Percentiles rank a stretch among this genome's conserved stretches.
Conservation (phyloP, 2,888 invertebrate species). For the Trichogramma dendrolimi region DNA sequence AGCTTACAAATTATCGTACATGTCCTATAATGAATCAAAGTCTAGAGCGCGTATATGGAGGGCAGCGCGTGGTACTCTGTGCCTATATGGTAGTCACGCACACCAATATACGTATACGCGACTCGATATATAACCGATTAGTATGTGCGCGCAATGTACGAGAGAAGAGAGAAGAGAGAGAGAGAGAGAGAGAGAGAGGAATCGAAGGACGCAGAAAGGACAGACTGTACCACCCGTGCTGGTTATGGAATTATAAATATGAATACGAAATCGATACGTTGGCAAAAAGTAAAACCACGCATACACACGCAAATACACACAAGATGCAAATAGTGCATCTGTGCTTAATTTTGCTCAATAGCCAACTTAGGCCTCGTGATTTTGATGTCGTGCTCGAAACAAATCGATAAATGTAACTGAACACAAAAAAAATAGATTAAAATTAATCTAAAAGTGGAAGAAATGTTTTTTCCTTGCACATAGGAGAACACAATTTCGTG, state of each 20-base stretch:
- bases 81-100: constrained; percentile 21
- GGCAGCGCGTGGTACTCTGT: not conserved
- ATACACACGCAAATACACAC: too few relatives aligned
- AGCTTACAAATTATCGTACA: constrained; percentile 31
- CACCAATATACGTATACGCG: not conserved
- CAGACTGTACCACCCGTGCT: constrained; percentile 29
- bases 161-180: constrained; percentile 9
- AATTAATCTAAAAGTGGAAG: too few relatives aligned
- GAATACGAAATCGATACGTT: constrained; percentile 28
- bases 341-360: too few relatives aligned
- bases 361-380: too few relatives aligned
- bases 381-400: too few relatives aligned
- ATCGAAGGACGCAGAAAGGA: constrained; percentile 9
- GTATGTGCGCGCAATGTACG: not conserved
- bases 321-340: too few relatives aligned
- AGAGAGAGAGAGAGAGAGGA: not conserved
- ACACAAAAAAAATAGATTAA: too few relatives aligned
- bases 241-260: constrained; percentile 43
- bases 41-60: not conserved
- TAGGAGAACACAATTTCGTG: too few relatives aligned
- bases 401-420: too few relatives aligned
- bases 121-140: not conserved
- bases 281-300: too few relatives aligned
- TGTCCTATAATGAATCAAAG: constrained; percentile 27
- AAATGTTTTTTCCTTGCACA: too few relatives aligned